Conservation (phyloP, 2,113 vertebrate genomes). For the Cynoglossus semilaevis region DNA sequence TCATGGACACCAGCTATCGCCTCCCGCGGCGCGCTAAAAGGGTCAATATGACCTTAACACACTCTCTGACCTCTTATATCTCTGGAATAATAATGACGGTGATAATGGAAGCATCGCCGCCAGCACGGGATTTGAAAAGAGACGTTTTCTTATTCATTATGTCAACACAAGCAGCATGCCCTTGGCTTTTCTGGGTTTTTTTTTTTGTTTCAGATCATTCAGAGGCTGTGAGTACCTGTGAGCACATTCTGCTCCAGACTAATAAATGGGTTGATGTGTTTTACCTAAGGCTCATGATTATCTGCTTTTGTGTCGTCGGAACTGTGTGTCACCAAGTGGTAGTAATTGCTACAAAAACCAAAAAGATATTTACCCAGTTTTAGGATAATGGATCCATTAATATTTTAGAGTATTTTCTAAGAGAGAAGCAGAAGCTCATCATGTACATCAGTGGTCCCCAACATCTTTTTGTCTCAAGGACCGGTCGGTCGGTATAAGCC, state of each 20-base stretch:
- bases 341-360: no score
- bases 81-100: constrained; percentile 7
- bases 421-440: no score
- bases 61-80: constrained; percentile 24
- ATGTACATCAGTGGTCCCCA: no score
- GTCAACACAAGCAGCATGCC: constrained; percentile 13
- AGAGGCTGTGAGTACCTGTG: constrained; percentile 1
- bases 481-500: no score
- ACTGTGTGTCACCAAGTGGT: no score
- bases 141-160: constrained; percentile 1
- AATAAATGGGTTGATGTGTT: constrained; percentile 2
- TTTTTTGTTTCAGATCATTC: constrained; percentile 4
- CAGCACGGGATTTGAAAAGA: neutral
- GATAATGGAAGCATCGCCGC: neutral
- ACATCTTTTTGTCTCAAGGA: no score
- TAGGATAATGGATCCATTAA: no score
- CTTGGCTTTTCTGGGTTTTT: neutral
- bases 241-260: neutral
- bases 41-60: constrained; percentile 21
- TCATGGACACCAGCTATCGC: constrained; percentile 12
- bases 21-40: constrained; percentile 12
- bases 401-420: no score
- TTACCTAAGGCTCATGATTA: neutral
- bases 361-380: no score
- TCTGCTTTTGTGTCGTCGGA: no score